Evolutionary conservation across 1,140 invertebrate species (phyloP).

Genomic region (Pollicipes pollicipes): DNA sequence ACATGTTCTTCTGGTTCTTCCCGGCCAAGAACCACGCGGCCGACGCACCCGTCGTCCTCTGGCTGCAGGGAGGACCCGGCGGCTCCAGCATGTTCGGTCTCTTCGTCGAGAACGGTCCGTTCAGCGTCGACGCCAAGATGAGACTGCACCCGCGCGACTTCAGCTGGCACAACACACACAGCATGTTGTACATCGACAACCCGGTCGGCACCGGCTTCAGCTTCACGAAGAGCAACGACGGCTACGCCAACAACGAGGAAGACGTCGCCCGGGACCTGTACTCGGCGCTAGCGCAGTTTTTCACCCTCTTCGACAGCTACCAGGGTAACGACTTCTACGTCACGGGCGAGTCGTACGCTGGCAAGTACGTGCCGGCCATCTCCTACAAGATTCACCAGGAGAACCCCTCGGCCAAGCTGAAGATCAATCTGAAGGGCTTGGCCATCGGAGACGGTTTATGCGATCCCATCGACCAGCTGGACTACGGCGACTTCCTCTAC

Average conservation of each 20-base stretch:
- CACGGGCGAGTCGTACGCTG: constrained; percentile 28
- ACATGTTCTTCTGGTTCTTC: constrained; percentile 81
- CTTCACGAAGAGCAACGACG: constrained; percentile 21
- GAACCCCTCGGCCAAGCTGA: constrained; percentile 24
- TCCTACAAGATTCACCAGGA: constrained; percentile 52
- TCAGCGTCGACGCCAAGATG: constrained; percentile 38
- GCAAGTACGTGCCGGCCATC: constrained; percentile 56
- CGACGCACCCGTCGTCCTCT: constrained; percentile 52
- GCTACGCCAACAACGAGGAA: constrained; percentile 25
- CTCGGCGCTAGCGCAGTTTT: constrained; percentile 28
- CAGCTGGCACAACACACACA: constrained; percentile 53
- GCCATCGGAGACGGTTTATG: constrained; percentile 69
- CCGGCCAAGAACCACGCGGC: constrained; percentile 36
- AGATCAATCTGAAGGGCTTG: constrained; percentile 25
- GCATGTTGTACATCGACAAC: constrained; percentile 69
- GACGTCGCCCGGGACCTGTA: constrained; percentile 31
- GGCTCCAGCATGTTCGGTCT: constrained; percentile 57
- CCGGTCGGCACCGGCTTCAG: constrained; percentile 49
- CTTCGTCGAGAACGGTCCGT: constrained; percentile 65
- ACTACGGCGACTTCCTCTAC: constrained; percentile 64
- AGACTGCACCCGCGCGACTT: constrained; percentile 40
- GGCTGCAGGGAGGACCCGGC: constrained; percentile 72
- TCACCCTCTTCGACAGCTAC: constrained; percentile 25
- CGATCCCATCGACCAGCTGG: constrained; percentile 57
- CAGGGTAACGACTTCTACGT: constrained; percentile 27